Base-by-base conservation (phyloP, 1,140 invertebrate species). In the Papilio helenus region DNA sequence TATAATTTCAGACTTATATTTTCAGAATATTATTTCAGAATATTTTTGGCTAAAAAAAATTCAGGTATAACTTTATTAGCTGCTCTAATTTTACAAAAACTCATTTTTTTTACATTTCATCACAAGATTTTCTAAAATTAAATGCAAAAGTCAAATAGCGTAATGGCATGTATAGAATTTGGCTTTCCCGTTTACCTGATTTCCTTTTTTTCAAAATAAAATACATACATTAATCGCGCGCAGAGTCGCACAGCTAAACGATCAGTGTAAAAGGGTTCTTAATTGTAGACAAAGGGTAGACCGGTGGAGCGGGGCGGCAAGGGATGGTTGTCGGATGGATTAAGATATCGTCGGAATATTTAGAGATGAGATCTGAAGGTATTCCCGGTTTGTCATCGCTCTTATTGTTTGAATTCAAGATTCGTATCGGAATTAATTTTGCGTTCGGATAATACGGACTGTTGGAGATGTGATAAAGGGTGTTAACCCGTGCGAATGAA, bases 321-420 rank as follows among this genome's bases (percentile, higher is more conserved):
- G 46, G 72, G 18, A 73, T 14, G 61, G 55, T 42, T 39, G 71
- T 73, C 79, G 85, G 83, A 49, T 74, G 89, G 88, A 90, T 92
- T 91, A 91, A 92, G 91, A 92, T 93, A 88, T 90, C 86, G 85
- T 83, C 85, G 83, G 88, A 87, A 88, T 90, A 90, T 90, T 89
- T 91, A 86, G 76, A 85, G 88, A 90, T 91, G 88, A 89, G 88
- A 90, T 89, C 89, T 87, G 85, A 87, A 83, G 84, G 83, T 86
- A 83, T 86, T 79, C 77, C 76, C 78, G 76, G 83, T 86, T 86
- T 86, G 82, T 87, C 84, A 78, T 82, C 82, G 80, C 68, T 61
- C 72, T 82, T 80, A 82, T 88, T 88, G 87, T 88, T 82, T 84
- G 82, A 79, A 78, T 65, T 76, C 23, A 18, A 23, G 74, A 76